Base-by-base conservation (phyloP, 2,797 vertebrate genomes). In the Thripadectes ignobilis region DNA sequence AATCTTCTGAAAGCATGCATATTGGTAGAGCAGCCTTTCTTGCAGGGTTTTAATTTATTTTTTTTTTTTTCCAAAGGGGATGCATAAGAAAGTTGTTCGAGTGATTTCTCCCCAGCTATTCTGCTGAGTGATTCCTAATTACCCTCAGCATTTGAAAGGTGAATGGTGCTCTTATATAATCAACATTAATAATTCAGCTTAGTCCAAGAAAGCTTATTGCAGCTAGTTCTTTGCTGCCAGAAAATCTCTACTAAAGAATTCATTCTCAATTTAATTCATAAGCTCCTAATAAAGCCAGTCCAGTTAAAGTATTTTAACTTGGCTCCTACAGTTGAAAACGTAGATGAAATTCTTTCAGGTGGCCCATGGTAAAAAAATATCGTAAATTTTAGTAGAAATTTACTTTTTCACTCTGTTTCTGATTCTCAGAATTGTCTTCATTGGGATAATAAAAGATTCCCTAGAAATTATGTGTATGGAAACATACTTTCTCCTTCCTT, bases 121-220 rank as follows among this genome's bases (percentile, higher is more conserved):
- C 66, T 73, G 46, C 49, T 87, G 76, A 89, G 62, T 0, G 17
- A 93, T 93, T 83, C 89, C 75, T 95, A 95, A 97, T 96, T 91
- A 91, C 85, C 73, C 82, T 95, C 78, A 75, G 22, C 68, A 27
- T 94, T 95, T 92, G 84, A 91, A 96, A 97, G 85, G 96, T 96
- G 96, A 97, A 93, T 82, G 49, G 69, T 95, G 74, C 73, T 93
- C 83, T 97, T 97, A 95, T 86, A 91, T 97, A 96, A 97, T 92
- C 88, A 92, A 90, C 55, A 59, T 96, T 76, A 78, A 74, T 96
- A 94, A 97, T 97, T 95, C 71, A 88, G 58, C 26, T 77, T 77
- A 71, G 88, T 72, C 85, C 59, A 84, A 83, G 94, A 95, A 89
- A 93, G 69, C 75, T 96, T 88, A 79, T 55, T 68, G 57, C 74